phyloP scores from a whole-genome alignment of 92 coral and sea anemone species.

The Palythoa grandiflora region DNA sequence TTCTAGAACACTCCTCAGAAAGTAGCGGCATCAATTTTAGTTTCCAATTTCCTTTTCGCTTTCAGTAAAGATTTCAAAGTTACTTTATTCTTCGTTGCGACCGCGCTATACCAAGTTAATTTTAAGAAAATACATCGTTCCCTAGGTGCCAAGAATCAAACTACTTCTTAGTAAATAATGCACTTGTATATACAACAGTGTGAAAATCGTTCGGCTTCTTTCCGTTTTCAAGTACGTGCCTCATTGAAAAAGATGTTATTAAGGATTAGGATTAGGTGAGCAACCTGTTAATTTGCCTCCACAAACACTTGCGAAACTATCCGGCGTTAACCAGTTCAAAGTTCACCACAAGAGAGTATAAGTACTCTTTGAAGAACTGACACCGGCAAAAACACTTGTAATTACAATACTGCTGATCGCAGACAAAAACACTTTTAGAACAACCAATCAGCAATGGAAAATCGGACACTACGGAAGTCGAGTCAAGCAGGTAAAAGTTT shows the following conservation, averaged over 20 bases:
- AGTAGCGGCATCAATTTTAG: background rate
- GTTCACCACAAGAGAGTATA: too few relatives aligned
- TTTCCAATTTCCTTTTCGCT: background rate
- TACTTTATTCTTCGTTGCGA: background rate
- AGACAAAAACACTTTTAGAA: slow-evolving; percentile 12
- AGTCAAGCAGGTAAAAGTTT: slow-evolving; percentile 10
- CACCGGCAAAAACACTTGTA: slow-evolving; percentile 9
- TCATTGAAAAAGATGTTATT: too few relatives aligned
- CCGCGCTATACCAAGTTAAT: too few relatives aligned
- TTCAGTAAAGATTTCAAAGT: background rate
- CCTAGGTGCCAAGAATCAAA: too few relatives aligned
- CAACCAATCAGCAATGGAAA: slow-evolving; percentile 20
- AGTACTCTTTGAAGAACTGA: background rate
- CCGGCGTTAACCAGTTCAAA: background rate
- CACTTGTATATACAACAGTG: too few relatives aligned
- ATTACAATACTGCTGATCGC: background rate
- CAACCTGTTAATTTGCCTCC: too few relatives aligned
- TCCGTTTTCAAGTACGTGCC: too few relatives aligned
- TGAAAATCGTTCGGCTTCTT: background rate
- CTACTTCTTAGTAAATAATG: too few relatives aligned
- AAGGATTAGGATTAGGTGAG: too few relatives aligned
- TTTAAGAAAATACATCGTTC: too few relatives aligned
- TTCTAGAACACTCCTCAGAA: background rate
- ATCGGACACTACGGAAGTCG: slow-evolving; percentile 18
- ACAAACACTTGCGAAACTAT: background rate